phyloP scores from a whole-genome alignment of 30 jellyfish, hydroid and myxozoan species.

The Aurelia aurita region DNA sequence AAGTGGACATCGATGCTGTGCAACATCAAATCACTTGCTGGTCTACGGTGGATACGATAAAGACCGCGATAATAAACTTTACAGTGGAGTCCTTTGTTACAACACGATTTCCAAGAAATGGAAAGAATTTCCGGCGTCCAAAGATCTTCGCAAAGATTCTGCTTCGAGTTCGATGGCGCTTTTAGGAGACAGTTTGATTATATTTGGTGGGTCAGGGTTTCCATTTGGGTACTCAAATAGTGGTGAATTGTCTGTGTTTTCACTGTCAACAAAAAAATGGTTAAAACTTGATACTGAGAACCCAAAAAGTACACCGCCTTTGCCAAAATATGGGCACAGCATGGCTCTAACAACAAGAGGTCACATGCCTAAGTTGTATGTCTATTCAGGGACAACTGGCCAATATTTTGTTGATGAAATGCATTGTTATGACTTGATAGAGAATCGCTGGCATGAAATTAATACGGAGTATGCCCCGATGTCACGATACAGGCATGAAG shows the following conservation, averaged over 20 bases:
- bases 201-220: conserved; percentile 88
- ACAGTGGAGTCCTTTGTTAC: conserved; percentile 68
- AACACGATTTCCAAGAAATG: conserved; percentile 76
- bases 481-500: conserved; percentile 86
- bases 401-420: conserved; percentile 62
- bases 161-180: conserved; percentile 83
- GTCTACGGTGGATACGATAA: conserved; percentile 87
- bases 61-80: conserved; percentile 15
- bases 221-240: conserved; percentile 79
- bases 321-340: conserved; percentile 83
- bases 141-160: conserved; percentile 38
- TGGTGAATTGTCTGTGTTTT: conserved; percentile 49
- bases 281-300: neutral
- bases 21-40: conserved; percentile 49
- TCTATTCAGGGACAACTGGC: conserved; percentile 87
- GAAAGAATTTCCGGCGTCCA: conserved; percentile 66
- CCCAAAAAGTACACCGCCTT: conserved; percentile 34
- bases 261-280: conserved; percentile 67
- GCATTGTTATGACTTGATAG: conserved; percentile 53
- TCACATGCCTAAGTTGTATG: conserved; percentile 17
- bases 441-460: conserved; percentile 49
- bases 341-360: conserved; percentile 51
- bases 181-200: conserved; percentile 29
- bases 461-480: conserved; percentile 37
- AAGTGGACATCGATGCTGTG: conserved; percentile 94